These are phyloP conservation scores for Bombus sylvicola DNA, from an alignment of 1,140 invertebrate genomes.

Conservation along the genomic window DNA sequence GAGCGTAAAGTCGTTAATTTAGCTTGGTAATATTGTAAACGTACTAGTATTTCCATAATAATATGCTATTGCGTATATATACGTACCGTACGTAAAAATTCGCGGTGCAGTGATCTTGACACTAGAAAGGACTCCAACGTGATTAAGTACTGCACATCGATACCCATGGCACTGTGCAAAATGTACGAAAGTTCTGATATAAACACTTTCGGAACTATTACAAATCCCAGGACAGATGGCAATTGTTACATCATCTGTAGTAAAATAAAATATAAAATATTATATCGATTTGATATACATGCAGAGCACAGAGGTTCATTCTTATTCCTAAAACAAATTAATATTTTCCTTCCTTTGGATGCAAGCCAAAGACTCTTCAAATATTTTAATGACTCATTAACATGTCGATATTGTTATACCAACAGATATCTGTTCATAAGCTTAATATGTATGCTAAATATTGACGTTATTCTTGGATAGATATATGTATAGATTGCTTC, in stretches of 20 bases:
- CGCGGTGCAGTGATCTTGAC: slow-evolving; percentile 93
- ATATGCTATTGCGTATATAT: not conserved
- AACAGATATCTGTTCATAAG: not conserved
- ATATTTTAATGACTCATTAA: not conserved
- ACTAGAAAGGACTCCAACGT: slow-evolving; percentile 93
- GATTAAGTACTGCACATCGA: slow-evolving; percentile 96
- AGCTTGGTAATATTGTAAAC: not conserved
- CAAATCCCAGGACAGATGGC: slow-evolving; percentile 96
- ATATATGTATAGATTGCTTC: not conserved
- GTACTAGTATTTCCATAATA: not conserved
- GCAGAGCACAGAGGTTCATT: not conserved
- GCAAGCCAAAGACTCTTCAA: not conserved
- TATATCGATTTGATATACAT: not conserved
- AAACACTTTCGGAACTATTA: slow-evolving; percentile 96
- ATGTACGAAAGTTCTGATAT: slow-evolving; percentile 95
- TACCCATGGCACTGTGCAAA: slow-evolving; percentile 95
- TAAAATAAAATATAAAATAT: slow-evolving; percentile 35
- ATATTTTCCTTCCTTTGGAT: not conserved
- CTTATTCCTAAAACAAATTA: not conserved
- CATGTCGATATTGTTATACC: not conserved
- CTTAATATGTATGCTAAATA: not conserved
- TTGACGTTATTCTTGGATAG: not conserved
- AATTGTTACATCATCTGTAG: slow-evolving; percentile 92
- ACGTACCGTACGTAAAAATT: slow-evolving; percentile 95
- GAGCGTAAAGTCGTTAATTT: not conserved